phyloP scores from a whole-genome alignment of 1,140 invertebrate genomes.

The Zophobas atratus region DNA sequence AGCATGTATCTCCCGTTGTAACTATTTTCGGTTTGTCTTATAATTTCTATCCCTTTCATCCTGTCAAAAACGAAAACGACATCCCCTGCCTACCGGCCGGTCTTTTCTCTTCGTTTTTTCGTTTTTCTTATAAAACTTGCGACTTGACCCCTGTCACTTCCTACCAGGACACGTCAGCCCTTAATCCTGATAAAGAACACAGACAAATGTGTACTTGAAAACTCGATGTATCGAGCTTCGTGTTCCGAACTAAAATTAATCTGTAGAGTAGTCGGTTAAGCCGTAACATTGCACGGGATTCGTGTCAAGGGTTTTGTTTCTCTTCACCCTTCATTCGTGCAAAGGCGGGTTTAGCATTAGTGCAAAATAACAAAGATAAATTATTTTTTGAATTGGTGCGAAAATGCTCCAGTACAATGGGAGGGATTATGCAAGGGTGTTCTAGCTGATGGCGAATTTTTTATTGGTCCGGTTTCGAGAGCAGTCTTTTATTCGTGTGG shows the following conservation, averaged over 20 bases:
- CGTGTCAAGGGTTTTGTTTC: slow-evolving; percentile 6
- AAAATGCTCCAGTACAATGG: background rate
- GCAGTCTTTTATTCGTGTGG: background rate
- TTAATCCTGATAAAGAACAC: background rate
- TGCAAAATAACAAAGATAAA: background rate
- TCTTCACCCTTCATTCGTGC: background rate
- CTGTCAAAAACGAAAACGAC: too few relatives aligned
- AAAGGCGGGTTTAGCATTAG: background rate
- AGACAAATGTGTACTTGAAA: slow-evolving; percentile 3
- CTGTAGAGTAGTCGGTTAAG: background rate
- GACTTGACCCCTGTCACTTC: too few relatives aligned
- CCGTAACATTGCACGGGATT: slow-evolving; percentile 10
- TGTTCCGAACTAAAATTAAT: slow-evolving; percentile 17
- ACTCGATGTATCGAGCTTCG: background rate
- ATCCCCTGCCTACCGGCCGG: too few relatives aligned
- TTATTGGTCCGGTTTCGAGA: background rate
- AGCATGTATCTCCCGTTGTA: too few relatives aligned
- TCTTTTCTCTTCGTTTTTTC: too few relatives aligned
- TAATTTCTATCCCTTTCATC: too few relatives aligned
- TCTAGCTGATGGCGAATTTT: slow-evolving; percentile 1
- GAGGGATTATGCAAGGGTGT: too few relatives aligned
- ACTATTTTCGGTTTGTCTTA: too few relatives aligned
- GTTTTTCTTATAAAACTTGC: too few relatives aligned
- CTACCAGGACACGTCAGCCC: background rate
- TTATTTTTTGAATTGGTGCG: background rate